phyloP scores from a whole-genome alignment of 2,113 vertebrate species.

The Pluvialis apricaria region DNA sequence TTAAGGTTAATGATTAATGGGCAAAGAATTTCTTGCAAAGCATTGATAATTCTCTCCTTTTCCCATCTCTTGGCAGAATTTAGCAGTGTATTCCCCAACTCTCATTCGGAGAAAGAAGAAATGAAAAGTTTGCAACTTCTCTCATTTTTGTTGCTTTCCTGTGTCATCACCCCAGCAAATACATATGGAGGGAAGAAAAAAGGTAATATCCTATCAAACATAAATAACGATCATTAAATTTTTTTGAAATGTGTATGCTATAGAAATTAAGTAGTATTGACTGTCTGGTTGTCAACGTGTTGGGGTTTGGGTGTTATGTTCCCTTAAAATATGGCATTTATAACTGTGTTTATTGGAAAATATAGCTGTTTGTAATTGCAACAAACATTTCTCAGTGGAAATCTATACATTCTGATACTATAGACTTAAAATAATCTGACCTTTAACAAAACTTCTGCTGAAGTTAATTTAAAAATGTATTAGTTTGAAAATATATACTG shows the following conservation, averaged over 20 bases:
- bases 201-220: slow-evolving; percentile 68
- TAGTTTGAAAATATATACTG: neutral
- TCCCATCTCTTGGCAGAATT: slow-evolving; percentile 53
- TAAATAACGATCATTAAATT: neutral
- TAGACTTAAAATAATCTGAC: neutral
- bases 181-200: slow-evolving; percentile 35
- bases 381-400: neutral
- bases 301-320: neutral
- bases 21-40: slow-evolving; percentile 33
- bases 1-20: slow-evolving; percentile 77
- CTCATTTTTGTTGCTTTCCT: slow-evolving; percentile 50
- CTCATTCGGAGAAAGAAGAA: slow-evolving; percentile 14
- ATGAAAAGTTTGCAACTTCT: slow-evolving; percentile 64
- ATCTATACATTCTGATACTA: neutral
- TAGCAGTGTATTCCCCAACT: slow-evolving; percentile 1
- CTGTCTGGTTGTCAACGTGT: neutral
- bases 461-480: neutral
- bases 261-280: neutral
- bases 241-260: neutral
- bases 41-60: slow-evolving; percentile 7
- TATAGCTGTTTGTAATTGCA: neutral
- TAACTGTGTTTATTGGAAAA: neutral
- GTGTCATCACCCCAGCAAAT: slow-evolving; percentile 17
- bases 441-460: neutral
- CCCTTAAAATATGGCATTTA: neutral